Evolutionary conservation across 2,113 vertebrate genomes (phyloP).

Genomic region (Ptilonorhynchus violaceus): DNA sequence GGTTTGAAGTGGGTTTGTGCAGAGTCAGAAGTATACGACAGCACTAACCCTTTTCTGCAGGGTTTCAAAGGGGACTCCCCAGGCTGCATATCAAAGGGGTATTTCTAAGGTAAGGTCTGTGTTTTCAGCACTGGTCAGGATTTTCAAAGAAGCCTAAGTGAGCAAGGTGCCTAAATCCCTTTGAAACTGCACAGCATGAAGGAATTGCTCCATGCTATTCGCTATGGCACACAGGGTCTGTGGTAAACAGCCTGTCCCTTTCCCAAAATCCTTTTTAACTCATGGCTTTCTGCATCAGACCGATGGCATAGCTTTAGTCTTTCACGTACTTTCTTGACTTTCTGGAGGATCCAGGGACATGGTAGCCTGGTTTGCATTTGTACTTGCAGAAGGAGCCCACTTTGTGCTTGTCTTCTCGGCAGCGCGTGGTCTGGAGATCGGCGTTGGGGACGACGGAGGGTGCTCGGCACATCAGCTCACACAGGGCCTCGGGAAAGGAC

Average conservation of each 20-base stretch:
- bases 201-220: not conserved
- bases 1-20: conserved; percentile 52
- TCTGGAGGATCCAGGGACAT: conserved; percentile 83
- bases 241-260: not conserved
- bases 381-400: conserved; percentile 97
- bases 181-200: not conserved
- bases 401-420: conserved; percentile 88
- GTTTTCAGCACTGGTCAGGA: not conserved
- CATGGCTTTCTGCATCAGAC: not conserved
- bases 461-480: conserved; percentile 91
- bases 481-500: conserved; percentile 97
- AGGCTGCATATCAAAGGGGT: conserved; percentile 41
- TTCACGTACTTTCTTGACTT: conserved; percentile 84
- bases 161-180: not conserved
- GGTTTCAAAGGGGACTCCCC: conserved; percentile 60
- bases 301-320: not conserved
- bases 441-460: conserved; percentile 87
- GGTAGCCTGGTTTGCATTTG: conserved; percentile 94
- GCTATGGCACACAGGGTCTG: not conserved
- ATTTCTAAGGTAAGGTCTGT: not conserved
- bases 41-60: conserved; percentile 35
- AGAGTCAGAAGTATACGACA: conserved; percentile 22
- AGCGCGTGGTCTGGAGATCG: conserved; percentile 88
- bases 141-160: not conserved
- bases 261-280: not conserved